phyloP scores from a whole-genome alignment of 2,888 invertebrate genomes.

The Latrodectus hesperus region DNA sequence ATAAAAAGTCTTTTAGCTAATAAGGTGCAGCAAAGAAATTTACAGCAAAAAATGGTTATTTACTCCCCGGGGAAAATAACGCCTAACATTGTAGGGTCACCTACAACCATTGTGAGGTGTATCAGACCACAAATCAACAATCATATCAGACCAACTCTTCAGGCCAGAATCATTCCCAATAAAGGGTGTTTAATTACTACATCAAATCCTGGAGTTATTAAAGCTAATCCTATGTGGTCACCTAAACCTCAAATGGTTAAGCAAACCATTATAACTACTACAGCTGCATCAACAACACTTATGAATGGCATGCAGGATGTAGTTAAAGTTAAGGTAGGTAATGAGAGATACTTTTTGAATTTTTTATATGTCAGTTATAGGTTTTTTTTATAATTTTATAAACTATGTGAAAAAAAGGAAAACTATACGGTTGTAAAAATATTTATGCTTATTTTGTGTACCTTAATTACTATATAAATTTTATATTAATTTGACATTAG shows the following conservation, averaged over 20 bases:
- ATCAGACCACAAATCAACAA: constrained; percentile 25
- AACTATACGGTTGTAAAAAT: too few relatives aligned
- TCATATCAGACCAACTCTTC: constrained; percentile 10
- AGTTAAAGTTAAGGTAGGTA: constrained; percentile 56
- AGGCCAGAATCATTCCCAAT: constrained; percentile 24
- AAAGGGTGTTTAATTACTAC: constrained; percentile 28
- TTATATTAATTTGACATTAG: too few relatives aligned
- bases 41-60: constrained; percentile 52
- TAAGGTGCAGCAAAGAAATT: constrained; percentile 81
- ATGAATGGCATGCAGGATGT: constrained; percentile 68
- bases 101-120: constrained; percentile 23
- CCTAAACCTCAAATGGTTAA: constrained; percentile 19
- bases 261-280: constrained; percentile 20
- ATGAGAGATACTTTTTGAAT: not conserved
- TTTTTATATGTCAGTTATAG: too few relatives aligned
- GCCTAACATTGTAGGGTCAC: not conserved
- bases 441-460: too few relatives aligned
- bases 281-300: constrained; percentile 44
- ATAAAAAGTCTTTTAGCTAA: constrained; percentile 95
- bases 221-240: not conserved
- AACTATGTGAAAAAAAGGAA: too few relatives aligned
- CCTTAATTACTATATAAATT: too few relatives aligned
- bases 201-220: not conserved
- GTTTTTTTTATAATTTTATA: too few relatives aligned
- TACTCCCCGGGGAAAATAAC: constrained; percentile 23